Percentiles rank a stretch among this genome's conserved stretches.
These are phyloP conservation scores for Tachina lurida DNA, from an alignment of 2,888 invertebrate species.

Conservation along the genomic window DNA sequence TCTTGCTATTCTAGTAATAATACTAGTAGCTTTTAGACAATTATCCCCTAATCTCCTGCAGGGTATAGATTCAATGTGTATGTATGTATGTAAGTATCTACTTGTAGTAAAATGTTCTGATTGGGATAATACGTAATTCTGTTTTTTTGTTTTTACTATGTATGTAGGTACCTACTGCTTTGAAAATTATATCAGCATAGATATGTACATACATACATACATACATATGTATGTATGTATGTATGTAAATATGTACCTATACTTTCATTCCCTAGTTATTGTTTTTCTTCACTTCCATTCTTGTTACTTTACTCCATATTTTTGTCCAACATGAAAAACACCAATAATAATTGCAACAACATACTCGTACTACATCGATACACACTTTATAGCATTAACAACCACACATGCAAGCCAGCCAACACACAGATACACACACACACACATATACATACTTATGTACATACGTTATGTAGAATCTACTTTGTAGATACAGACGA, in stretches of 20 bases:
- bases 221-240: not conserved
- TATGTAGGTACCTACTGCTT: not conserved
- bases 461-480: not conserved
- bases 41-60: no score
- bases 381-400: not conserved
- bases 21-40: no score
- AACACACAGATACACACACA: slow-evolving; percentile 20
- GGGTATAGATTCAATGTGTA: no score
- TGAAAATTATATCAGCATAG: not conserved
- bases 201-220: not conserved
- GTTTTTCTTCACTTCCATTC: slow-evolving; percentile 33
- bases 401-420: no score
- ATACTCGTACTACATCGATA: not conserved
- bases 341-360: not conserved
- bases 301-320: not conserved
- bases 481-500: slow-evolving; percentile 36
- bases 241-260: not conserved
- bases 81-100: not conserved
- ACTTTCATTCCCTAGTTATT: slow-evolving; percentile 17
- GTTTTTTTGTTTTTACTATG: slow-evolving; percentile 11
- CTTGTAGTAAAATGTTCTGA: slow-evolving; percentile 29
- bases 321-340: slow-evolving; percentile 11
- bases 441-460: not conserved
- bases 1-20: no score
- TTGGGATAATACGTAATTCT: slow-evolving; percentile 25